These are phyloP conservation scores for Flexamia atlantica DNA, from an alignment of 2,888 invertebrate species.

Conservation along the genomic window DNA sequence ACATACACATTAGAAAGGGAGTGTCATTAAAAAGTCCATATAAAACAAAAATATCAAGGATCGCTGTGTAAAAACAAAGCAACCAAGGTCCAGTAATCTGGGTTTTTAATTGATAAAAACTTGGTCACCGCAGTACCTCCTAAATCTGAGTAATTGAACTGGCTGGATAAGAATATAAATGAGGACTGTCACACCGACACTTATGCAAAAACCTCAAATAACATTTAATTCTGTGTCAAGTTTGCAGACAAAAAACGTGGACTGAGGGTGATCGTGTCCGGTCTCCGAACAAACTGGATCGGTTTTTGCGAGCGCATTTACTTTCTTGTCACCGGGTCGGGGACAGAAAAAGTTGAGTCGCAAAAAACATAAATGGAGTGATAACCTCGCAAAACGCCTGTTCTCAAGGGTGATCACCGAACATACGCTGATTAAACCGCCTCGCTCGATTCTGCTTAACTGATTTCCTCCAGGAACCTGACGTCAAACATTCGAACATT, in stretches of 20 bases:
- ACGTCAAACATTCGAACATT: background rate
- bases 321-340: background rate
- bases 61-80: too few relatives aligned
- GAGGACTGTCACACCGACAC: background rate
- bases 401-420: background rate
- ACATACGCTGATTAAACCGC: background rate
- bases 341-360: background rate
- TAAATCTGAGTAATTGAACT: too few relatives aligned
- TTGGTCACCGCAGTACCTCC: too few relatives aligned
- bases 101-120: too few relatives aligned
- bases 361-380: background rate
- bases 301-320: background rate
- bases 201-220: background rate
- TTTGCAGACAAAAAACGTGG: background rate
- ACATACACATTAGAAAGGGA: too few relatives aligned
- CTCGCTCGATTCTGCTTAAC: background rate
- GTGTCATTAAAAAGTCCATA: too few relatives aligned
- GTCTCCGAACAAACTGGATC: background rate
- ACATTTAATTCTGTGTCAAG: background rate
- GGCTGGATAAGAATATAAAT: too few relatives aligned
- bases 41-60: too few relatives aligned
- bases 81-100: too few relatives aligned
- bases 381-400: background rate
- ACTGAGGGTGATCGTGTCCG: background rate
- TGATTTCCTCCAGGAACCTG: constrained; percentile 15